Evolutionary conservation across 2,797 vertebrate species (phyloP), one percentile per base, ranked within the genome.

Genomic region (Enteromius treurensis): DNA sequence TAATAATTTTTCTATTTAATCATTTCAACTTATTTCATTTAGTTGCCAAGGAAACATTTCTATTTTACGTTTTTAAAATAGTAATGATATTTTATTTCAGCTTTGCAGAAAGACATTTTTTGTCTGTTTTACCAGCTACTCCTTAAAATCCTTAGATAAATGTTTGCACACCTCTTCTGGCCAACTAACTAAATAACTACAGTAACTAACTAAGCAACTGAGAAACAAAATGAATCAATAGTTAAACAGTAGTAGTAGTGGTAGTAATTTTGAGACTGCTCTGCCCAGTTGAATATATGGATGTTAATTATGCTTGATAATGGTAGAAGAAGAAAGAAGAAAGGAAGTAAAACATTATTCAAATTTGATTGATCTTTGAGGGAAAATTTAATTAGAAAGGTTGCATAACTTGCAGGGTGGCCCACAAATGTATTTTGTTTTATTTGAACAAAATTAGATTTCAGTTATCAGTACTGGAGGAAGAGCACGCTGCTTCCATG

Each of bases 361-460:
- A 67, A 15, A 76, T 64, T 42, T 67, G 32, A 67, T 65, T 2
- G 23, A 5, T 37, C n/a, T 67, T 42, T 82, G 34, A 68, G 34
- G 47, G 45, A 75, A 40, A 55, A 76, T 58, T 32, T 76, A 32
- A 82, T 67, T 76, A 42, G 11, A 17, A 29, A 32, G 17, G 21
- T 11, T 76, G 49, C 11, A 10, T 42, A 75, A 82, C 60, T 51
- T 53, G 32, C 60, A 68, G 11, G 6, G 32, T 65, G 15, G 32
- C 42, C 45, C 3, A 51, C n/a, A 82, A 76, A 74, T 68, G 62
- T 17, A 29, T 65, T 65, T 64, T 45, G 32, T 15, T 67, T 75
- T 64, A 23, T 82, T 77, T 76, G 62, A 76, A 68, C 71, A 76
- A 60, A 81, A 81, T 64, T 81, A 49, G 26, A 81, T 73, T 81